phyloP scores from a whole-genome alignment of 2,888 invertebrate species.

The Ellobium chinense region DNA sequence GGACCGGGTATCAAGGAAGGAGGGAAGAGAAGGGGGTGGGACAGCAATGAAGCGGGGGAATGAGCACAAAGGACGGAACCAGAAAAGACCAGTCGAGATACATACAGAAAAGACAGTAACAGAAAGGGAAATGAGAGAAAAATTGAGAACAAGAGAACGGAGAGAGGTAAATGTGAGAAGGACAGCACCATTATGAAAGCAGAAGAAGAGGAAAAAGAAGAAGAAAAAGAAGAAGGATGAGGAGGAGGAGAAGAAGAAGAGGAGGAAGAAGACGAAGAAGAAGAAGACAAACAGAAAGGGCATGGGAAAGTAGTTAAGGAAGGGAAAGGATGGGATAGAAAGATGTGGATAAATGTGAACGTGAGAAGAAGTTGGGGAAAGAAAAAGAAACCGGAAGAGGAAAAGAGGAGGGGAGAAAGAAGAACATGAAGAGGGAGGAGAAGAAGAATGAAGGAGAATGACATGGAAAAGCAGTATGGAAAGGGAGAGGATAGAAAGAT shows the following conservation, averaged over 20 bases:
- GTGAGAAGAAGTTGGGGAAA: no score
- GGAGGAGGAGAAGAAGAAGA: neutral
- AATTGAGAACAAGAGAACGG: neutral
- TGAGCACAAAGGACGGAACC: neutral
- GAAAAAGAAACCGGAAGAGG: no score
- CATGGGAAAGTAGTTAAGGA: conserved; percentile 29
- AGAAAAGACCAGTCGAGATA: neutral
- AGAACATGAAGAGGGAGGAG: neutral
- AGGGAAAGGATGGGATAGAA: no score
- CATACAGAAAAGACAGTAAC: neutral
- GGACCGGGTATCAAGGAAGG: neutral
- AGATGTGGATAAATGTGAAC: no score
- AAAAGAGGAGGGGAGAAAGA: conserved; percentile 32
- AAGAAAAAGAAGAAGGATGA: neutral
- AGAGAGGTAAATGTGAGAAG: neutral
- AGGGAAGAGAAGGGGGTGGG: no score
- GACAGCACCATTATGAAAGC: no score
- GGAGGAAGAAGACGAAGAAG: conserved; percentile 4
- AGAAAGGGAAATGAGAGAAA: neutral
- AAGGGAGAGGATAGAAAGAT: no score
- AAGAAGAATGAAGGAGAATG: neutral
- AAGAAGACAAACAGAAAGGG: conserved; percentile 38
- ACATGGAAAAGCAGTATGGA: neutral
- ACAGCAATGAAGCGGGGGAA: no score
- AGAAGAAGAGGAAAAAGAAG: neutral